Evolutionary conservation across 2,113 vertebrate genomes (phyloP).

Genomic region (Sceloporus tristichus): DNA sequence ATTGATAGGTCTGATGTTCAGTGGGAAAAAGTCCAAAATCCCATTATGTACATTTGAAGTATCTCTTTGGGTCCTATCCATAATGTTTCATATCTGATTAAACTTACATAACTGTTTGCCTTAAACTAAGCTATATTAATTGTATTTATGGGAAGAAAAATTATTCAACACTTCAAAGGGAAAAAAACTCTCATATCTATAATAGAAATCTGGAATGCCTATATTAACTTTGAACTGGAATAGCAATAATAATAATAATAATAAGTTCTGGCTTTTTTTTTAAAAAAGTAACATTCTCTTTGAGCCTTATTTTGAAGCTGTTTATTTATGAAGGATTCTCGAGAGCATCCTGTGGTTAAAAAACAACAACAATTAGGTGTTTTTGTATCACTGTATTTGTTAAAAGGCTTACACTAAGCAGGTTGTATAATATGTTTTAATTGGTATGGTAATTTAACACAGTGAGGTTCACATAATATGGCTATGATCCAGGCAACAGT

Average conservation of each 20-base stretch:
- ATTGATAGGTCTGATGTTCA: not conserved
- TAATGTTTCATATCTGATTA: not conserved
- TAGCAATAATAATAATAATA: slow-evolving; percentile 2
- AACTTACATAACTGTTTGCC: slow-evolving; percentile 11
- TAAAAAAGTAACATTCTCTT: not conserved
- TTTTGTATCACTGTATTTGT: slow-evolving; percentile 29
- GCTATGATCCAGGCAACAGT: not conserved
- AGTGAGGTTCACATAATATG: not conserved
- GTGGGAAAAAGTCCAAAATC: not conserved
- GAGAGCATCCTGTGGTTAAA: slow-evolving; percentile 37
- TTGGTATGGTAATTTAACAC: slow-evolving; percentile 27
- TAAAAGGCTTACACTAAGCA: slow-evolving; percentile 21
- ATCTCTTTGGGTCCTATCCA: not conserved
- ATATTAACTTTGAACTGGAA: not conserved
- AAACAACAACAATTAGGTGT: not conserved
- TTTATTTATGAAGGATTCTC: slow-evolving; percentile 12
- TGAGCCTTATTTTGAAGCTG: slow-evolving; percentile 3
- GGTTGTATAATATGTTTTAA: slow-evolving; percentile 31
- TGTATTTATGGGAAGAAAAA: not conserved
- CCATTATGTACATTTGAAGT: not conserved
- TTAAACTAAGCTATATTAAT: slow-evolving; percentile 1
- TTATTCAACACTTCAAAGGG: slow-evolving; percentile 14
- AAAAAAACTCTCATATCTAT: not conserved
- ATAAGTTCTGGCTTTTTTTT: slow-evolving; percentile 27
- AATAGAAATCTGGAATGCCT: slow-evolving; percentile 6